Conservation (phyloP, 2,888 invertebrate species). For the Gortyna flavago region DNA sequence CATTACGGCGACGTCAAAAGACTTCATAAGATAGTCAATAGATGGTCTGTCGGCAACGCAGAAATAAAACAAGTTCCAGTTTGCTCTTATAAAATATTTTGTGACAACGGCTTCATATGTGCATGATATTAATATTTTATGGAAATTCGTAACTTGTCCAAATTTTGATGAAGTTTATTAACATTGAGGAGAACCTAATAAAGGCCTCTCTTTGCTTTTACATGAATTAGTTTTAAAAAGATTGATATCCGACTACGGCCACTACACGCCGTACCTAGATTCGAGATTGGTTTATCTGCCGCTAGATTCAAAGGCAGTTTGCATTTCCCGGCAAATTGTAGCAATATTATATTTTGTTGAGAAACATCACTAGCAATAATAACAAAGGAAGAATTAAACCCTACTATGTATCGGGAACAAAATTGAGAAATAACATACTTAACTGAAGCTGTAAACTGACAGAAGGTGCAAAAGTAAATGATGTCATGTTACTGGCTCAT, state of each 20-base stretch:
- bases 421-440: conserved; percentile 1
- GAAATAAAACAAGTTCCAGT: conserved; percentile 36
- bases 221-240: not conserved
- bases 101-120: conserved; percentile 16
- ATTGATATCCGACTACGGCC: not conserved
- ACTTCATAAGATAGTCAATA: conserved; percentile 53
- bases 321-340: not conserved
- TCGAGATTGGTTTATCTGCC: not conserved
- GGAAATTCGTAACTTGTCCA: conserved; percentile 15
- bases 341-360: conserved; percentile 2
- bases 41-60: conserved; percentile 16
- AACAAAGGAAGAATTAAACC: not conserved
- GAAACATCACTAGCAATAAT: not conserved
- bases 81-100: conserved; percentile 38
- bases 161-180: conserved; percentile 8
- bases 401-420: not conserved
- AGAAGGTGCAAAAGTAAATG: not conserved
- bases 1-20: conserved; percentile 63
- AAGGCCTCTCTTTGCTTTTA: not conserved
- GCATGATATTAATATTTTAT: conserved; percentile 40
- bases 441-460: not conserved
- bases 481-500: not conserved
- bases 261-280: not conserved
- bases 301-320: not conserved
- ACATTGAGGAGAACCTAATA: not conserved